Percentiles rank a stretch among this genome's conserved stretches.
phyloP scores from a whole-genome alignment of 1,140 invertebrate species.

The Drosophila obscura region DNA sequence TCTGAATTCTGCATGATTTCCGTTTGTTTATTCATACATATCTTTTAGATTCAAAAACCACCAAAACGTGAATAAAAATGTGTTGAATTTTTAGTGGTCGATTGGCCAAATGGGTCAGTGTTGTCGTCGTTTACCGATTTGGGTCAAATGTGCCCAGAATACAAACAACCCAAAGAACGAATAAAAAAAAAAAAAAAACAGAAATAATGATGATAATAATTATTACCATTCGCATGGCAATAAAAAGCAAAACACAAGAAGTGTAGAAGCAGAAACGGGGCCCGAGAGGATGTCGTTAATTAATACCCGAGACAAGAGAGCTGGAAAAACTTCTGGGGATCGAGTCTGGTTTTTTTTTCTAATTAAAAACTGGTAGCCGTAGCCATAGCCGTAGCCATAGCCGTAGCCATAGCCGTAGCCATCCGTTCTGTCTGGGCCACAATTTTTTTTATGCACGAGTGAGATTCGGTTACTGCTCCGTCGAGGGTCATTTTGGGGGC shows the following conservation, averaged over 20 bases:
- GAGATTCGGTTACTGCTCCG: slow-evolving; percentile 57
- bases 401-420: slow-evolving; percentile 1
- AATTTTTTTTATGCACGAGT: slow-evolving; percentile 63
- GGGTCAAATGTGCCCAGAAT: slow-evolving; percentile 75
- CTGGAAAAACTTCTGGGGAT: slow-evolving; percentile 56
- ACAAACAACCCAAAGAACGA: slow-evolving; percentile 40
- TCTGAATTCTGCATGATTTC: slow-evolving; percentile 32
- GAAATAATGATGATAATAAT: slow-evolving; percentile 54
- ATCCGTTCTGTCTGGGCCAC: slow-evolving; percentile 33
- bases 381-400: slow-evolving; percentile 1
- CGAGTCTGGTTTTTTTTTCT: slow-evolving; percentile 40
- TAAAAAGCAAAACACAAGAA: slow-evolving; percentile 41
- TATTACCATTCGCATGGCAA: slow-evolving; percentile 64
- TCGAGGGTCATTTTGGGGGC: slow-evolving; percentile 42
- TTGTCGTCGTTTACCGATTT: slow-evolving; percentile 62
- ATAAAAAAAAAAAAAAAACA: slow-evolving; percentile 48
- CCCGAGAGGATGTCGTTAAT: slow-evolving; percentile 73
- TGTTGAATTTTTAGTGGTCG: slow-evolving; percentile 16
- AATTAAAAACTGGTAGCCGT: slow-evolving; percentile 65
- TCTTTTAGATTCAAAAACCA: neutral
- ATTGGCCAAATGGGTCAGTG: slow-evolving; percentile 67
- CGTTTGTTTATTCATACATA: slow-evolving; percentile 23
- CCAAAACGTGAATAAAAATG: slow-evolving; percentile 32
- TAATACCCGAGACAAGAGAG: slow-evolving; percentile 58
- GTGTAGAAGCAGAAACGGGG: slow-evolving; percentile 28